phyloP scores from a whole-genome alignment of 2,113 vertebrate species.

The Platysternon megacephalum region DNA sequence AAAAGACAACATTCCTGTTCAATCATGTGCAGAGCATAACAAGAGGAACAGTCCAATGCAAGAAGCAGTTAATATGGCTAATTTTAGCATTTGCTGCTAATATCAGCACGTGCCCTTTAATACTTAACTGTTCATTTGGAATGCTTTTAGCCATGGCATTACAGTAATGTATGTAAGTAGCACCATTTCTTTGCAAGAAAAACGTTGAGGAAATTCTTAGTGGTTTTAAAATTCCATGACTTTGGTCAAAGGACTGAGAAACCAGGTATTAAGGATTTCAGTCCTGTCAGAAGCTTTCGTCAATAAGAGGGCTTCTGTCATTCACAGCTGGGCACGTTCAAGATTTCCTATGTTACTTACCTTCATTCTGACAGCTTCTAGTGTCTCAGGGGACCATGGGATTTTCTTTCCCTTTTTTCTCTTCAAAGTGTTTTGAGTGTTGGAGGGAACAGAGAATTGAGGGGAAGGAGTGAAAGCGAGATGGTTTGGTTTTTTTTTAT shows the following conservation, averaged over 20 bases:
- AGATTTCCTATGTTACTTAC: conserved; percentile 77
- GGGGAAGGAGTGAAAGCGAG: conserved; percentile 56
- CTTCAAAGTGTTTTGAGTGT: conserved; percentile 74
- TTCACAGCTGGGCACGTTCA: conserved; percentile 76
- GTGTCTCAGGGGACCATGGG: conserved; percentile 67
- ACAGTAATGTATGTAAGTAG: conserved; percentile 10
- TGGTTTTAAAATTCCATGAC: conserved; percentile 72
- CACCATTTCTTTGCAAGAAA: conserved; percentile 58
- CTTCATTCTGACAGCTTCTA: conserved; percentile 78
- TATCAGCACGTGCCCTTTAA: conserved; percentile 10
- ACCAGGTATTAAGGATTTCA: conserved; percentile 76
- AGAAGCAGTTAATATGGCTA: neutral
- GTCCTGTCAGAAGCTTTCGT: conserved; percentile 75
- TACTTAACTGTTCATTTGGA: conserved; percentile 42
- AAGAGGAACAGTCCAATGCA: neutral
- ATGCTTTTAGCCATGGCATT: conserved; percentile 41
- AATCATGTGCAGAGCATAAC: neutral
- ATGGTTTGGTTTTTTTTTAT: conserved; percentile 48
- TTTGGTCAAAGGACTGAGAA: conserved; percentile 74
- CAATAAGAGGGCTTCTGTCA: conserved; percentile 80
- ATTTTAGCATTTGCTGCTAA: neutral
- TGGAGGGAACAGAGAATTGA: conserved; percentile 46
- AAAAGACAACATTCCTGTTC: neutral
- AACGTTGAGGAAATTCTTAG: conserved; percentile 61
- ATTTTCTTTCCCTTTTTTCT: conserved; percentile 71